phyloP scores from a whole-genome alignment of 2,113 vertebrate genomes.

The Barbus barbus region DNA sequence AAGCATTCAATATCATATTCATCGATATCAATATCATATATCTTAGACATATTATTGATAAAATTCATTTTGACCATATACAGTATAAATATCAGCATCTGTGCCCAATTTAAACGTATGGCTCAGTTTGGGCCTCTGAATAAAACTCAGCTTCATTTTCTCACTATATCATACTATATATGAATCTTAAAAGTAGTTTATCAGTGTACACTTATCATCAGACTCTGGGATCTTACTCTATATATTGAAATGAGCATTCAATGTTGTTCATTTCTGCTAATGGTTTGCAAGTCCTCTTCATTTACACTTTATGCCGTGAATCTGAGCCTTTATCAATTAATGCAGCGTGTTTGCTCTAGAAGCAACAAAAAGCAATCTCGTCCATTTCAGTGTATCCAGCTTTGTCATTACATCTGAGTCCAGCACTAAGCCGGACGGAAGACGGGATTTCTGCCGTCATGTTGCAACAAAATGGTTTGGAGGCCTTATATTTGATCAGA shows the following conservation, averaged over 20 bases:
- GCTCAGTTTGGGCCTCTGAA: no score
- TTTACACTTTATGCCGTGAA: neutral
- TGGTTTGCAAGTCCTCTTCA: neutral
- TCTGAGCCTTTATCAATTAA: neutral
- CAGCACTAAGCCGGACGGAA: neutral
- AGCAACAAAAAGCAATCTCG: slow-evolving; percentile 20
- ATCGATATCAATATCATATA: no score
- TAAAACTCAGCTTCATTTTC: no score
- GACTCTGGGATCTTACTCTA: neutral
- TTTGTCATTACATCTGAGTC: slow-evolving; percentile 25
- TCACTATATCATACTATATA: no score
- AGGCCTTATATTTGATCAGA: slow-evolving; percentile 33
- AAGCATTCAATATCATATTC: no score
- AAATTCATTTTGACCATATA: no score
- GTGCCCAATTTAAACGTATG: no score
- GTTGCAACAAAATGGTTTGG: slow-evolving; percentile 18
- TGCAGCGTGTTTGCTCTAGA: neutral
- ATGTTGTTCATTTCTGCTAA: neutral
- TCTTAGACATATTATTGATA: no score
- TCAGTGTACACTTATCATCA: no score
- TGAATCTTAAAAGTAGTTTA: no score
- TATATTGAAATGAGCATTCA: neutral
- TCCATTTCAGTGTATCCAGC: neutral
- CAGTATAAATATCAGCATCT: no score
- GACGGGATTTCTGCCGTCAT: slow-evolving; percentile 10